These are phyloP conservation scores for Protomyctophum bolini DNA, from an alignment of 2,113 vertebrate genomes.

Conservation along the genomic window DNA sequence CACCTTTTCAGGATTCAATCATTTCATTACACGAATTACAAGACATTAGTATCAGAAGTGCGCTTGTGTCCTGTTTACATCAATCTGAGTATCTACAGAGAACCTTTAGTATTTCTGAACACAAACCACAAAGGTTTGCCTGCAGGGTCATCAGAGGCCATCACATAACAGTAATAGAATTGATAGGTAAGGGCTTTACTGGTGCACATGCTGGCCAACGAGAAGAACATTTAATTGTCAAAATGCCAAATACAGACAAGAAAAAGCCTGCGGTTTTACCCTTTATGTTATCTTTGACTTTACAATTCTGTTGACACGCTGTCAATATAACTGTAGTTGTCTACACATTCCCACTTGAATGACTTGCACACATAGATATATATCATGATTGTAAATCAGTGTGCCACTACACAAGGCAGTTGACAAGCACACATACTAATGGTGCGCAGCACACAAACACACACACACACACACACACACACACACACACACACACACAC, in stretches of 20 bases:
- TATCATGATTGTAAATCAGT: constrained; percentile 47
- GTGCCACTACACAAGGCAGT: constrained; percentile 33
- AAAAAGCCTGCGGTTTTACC: constrained; percentile 18
- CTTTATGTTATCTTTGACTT: constrained; percentile 24
- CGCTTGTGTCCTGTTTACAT: background rate
- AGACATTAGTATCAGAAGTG: background rate
- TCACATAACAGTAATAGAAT: constrained; percentile 17
- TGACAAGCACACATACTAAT: background rate
- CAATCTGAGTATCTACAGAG: background rate
- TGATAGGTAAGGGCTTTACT: constrained; percentile 19
- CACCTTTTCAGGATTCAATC: constrained; percentile 1
- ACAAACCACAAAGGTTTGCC: background rate
- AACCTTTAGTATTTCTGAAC: background rate
- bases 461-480: constrained; percentile 5
- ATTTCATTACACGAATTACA: background rate
- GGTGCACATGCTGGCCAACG: no score
- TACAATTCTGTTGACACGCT: constrained; percentile 29
- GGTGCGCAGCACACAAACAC: background rate
- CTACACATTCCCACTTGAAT: constrained; percentile 9
- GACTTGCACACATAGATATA: constrained; percentile 3
- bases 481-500: constrained; percentile 16
- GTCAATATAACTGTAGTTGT: constrained; percentile 25
- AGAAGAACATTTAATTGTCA: background rate
- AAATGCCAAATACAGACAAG: constrained; percentile 3
- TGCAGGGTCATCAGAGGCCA: background rate